Evolutionary conservation across 1,140 invertebrate genomes (phyloP), one percentile per base, ranked within the genome.

Genomic region (Sipha flava): DNA sequence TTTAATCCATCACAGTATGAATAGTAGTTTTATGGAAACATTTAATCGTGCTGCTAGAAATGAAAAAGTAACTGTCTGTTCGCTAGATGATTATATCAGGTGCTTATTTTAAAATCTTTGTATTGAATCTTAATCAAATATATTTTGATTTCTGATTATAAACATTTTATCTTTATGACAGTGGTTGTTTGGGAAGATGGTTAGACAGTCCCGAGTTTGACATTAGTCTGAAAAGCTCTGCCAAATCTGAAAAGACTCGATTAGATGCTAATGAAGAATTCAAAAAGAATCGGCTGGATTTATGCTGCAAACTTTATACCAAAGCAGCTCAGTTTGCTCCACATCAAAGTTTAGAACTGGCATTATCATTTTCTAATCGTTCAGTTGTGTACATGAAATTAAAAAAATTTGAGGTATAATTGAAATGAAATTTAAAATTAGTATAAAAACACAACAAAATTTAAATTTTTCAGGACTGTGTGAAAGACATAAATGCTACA

Each of bases 321-420:
- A 83, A 86, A 79, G 85, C 85, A 79, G 84, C 86, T 49, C 80
- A 82, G 40, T 85, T 84, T 81, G 85, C 86, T 34, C 81, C 83
- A 40, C 40, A 57, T 43, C 80, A 84, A 54, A 85, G 83, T 80
- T 82, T 84, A 79, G 84, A 86, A 81, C 84, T 85, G 43, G 72
- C 86, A 31, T 81, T 86, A 62, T 85, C 86, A 16, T 82, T 85
- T 43, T 86, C 85, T 45, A 88, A 88, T 81, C 84, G 87, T 83
- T 87, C 87, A 70, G 87, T 86, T 29, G 83, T 85, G 16, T 82
- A 87, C n/a, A 85, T 85, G 82, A 83, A 85, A 68, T 80, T 86
- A 29, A 75, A 82, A 43, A 84, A 83, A 81, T 86, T 83, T 80
- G 43, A 85, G 73, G 86, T 80, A 54, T 49, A 16, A 16, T 26